A percentile compares a stretch with the other conserved stretches of the same genome.
Evolutionary conservation across 2,888 invertebrate species (phyloP).

Genomic region (Hemicrepidius hirtus): DNA sequence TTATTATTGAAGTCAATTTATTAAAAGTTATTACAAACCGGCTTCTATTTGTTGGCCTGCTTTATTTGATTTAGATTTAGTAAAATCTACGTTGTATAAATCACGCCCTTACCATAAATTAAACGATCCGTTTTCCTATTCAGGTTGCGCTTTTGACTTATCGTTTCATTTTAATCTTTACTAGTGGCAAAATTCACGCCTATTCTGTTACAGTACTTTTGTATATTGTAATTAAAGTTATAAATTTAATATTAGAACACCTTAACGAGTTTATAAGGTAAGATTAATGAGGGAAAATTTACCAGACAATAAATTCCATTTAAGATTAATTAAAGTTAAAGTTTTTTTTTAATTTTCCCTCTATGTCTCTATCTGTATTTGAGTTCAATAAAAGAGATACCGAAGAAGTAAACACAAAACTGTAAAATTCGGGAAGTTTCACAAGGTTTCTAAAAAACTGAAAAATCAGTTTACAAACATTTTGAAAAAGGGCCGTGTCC

Average conservation of each 20-base stretch:
- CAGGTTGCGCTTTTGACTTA: background rate
- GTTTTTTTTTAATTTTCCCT: background rate
- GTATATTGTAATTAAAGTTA: conserved; percentile 7
- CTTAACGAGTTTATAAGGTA: background rate
- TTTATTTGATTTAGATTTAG: conserved; percentile 25
- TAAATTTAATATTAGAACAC: conserved; percentile 11
- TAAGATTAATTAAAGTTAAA: background rate
- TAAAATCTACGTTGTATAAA: background rate
- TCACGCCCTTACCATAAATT: conserved; percentile 4
- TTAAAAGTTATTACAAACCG: conserved; percentile 23
- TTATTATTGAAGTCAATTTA: conserved; percentile 15
- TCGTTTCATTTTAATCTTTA: background rate
- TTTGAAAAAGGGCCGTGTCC: too few species aligned
- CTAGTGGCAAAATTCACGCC: conserved; percentile 15
- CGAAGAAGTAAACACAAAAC: too few species aligned
- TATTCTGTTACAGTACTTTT: background rate
- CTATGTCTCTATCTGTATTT: too few species aligned
- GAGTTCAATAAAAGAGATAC: too few species aligned
- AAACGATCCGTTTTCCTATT: conserved; percentile 11
- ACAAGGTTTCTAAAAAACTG: too few species aligned
- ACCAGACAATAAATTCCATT: too few species aligned
- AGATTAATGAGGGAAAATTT: background rate
- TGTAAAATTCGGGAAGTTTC: too few species aligned
- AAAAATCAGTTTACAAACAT: too few species aligned
- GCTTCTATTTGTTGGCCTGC: conserved; percentile 6